Base-by-base conservation (phyloP, 2,888 invertebrate genomes). In the Dioctria rufipes region DNA sequence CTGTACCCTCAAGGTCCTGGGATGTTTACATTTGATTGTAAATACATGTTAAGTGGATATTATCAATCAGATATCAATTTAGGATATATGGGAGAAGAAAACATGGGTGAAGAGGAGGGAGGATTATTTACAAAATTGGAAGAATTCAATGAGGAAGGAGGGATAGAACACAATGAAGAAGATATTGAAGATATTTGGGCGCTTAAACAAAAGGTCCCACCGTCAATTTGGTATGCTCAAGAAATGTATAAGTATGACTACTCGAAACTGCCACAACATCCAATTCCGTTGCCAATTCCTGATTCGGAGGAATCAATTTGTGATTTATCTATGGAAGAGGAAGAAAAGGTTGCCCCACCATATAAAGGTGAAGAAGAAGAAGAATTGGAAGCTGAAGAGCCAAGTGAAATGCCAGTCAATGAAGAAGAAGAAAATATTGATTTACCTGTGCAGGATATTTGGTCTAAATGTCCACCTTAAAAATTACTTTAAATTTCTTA, bases 21-120 rank as follows among this genome's bases (percentile, higher is more conserved):
- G 0, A 93, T 94, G 80, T 95, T 94, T 85, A 92, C 93, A 3
- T 95, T 95, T 84, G 93, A 95, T 83, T 92, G 92, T n/a, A 92
- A 93, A 82, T 93, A 93, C 84, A 93, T 95, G 91, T 93, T 94
- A 83, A 93, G 93, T 84, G 95, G 95, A 0, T 93, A 90, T 85
- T 95, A 92, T 89, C 91, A 91, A 71, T 92, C 91, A 84, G 90
- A 91, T 49, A 40, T 46, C 2, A n/a, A 39, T 9, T 11, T 71
- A 54, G 71, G 54, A 25, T 54, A 54, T 58, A 8, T 61, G 13
- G 25, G 61, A 8, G 54, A 9, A 9, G 46, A 43, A 11, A 49
- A 69, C 4, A n/a, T 37, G 11, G 51, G 51, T 6, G 69, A 69
- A 51, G 69, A 69, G 2, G 54, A 11, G 25, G 51, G 11, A 11